A percentile compares a stretch with the other conserved stretches of the same genome.
These are phyloP conservation scores for Zaprionus lachaisei DNA, from an alignment of 1,140 invertebrate species.

Conservation along the genomic window DNA sequence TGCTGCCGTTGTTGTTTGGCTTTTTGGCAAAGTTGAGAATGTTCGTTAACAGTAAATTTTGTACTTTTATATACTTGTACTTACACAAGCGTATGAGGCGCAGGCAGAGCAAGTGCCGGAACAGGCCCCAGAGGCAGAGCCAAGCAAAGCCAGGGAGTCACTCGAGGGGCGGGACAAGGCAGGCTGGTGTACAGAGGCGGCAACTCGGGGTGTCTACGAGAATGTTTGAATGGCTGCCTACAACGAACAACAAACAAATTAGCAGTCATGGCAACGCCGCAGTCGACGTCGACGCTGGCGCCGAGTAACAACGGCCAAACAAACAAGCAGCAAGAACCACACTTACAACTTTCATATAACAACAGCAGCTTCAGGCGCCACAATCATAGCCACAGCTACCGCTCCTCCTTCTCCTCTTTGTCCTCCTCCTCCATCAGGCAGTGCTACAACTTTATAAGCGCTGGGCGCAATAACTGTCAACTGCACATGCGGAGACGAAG, in stretches of 20 bases:
- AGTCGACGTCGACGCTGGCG: neutral
- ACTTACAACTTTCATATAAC: slow-evolving; percentile 33
- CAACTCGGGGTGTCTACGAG: slow-evolving; percentile 32
- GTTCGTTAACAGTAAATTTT: slow-evolving; percentile 81
- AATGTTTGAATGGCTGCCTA: slow-evolving; percentile 73
- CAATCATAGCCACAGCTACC: neutral
- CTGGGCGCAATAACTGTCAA: slow-evolving; percentile 64
- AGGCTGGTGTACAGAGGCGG: neutral
- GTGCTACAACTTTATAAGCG: slow-evolving; percentile 74
- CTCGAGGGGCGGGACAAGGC: neutral
- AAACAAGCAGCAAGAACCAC: slow-evolving; percentile 50
- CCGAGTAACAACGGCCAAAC: slow-evolving; percentile 52
- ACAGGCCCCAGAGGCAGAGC: neutral
- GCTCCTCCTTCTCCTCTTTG: neutral
- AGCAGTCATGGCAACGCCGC: slow-evolving; percentile 72
- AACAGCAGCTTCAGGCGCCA: slow-evolving; percentile 45
- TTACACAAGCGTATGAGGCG: slow-evolving; percentile 21
- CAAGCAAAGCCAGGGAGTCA: slow-evolving; percentile 4
- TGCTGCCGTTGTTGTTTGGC: slow-evolving; percentile 80
- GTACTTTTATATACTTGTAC: slow-evolving; percentile 56
- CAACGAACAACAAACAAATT: slow-evolving; percentile 82
- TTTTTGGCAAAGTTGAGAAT: slow-evolving; percentile 82
- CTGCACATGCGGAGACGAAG: slow-evolving; percentile 18
- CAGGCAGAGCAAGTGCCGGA: slow-evolving; percentile 2
- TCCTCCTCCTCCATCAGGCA: neutral